Conservation (phyloP, 2,888 invertebrate species). For the Leistus spinibarbis region DNA sequence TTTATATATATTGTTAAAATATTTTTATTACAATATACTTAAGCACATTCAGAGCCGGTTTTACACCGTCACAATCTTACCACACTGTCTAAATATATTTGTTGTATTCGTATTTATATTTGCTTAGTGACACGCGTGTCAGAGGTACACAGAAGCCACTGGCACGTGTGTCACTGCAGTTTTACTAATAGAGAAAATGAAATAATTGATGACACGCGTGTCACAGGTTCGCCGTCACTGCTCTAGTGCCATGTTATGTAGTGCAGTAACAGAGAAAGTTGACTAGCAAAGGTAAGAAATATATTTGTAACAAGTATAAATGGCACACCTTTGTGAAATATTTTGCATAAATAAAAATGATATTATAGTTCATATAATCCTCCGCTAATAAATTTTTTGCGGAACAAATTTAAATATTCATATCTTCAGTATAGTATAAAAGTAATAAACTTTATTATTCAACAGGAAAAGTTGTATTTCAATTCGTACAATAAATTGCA, state of each 20-base stretch:
- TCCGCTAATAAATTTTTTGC: not conserved
- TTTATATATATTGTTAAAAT: too few relatives aligned
- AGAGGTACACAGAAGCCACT: not conserved
- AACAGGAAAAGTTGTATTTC: not conserved
- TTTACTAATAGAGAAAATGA: too few relatives aligned
- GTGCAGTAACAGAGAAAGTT: slow-evolving; percentile 26
- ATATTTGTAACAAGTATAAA: slow-evolving; percentile 21
- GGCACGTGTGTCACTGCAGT: not conserved
- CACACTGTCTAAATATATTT: too few relatives aligned
- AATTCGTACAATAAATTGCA: not conserved
- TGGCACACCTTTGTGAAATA: slow-evolving; percentile 21
- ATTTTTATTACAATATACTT: not conserved
- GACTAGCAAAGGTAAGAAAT: slow-evolving; percentile 30
- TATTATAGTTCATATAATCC: slow-evolving; percentile 2
- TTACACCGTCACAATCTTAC: not conserved
- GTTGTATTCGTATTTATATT: too few relatives aligned
- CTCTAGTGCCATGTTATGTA: not conserved
- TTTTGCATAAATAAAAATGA: slow-evolving; percentile 29
- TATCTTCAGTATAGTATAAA: not conserved
- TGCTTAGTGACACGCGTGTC: not conserved
- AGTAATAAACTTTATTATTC: too few relatives aligned
- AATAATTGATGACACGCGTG: not conserved
- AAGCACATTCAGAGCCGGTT: not conserved
- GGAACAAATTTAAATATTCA: not conserved
- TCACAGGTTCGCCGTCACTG: not conserved